Evolutionary conservation across 1,140 invertebrate species (phyloP).

Genomic region (Scaptomyza montana): DNA sequence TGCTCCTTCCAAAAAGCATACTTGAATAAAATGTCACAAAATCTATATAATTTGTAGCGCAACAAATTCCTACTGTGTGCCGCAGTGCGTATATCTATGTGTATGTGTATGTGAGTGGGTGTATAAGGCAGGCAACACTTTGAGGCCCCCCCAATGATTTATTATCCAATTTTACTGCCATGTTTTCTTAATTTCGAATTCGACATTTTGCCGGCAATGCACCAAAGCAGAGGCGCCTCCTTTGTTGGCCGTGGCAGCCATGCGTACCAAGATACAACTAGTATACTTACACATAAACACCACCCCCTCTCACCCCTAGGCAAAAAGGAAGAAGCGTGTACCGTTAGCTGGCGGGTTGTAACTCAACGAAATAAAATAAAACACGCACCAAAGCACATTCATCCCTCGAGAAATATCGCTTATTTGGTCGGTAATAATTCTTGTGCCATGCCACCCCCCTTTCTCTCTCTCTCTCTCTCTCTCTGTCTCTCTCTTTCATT

Average conservation of each 20-base stretch:
- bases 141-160: constrained; percentile 76
- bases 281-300: constrained; percentile 31
- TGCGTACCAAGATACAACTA: constrained; percentile 62
- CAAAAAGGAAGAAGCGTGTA: constrained; percentile 46
- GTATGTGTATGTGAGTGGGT: neutral
- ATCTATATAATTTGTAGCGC: constrained; percentile 76
- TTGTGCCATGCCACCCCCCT: constrained; percentile 50
- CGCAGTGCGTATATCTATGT: constrained; percentile 4
- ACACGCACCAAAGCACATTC: constrained; percentile 84
- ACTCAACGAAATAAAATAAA: constrained; percentile 84
- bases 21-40: constrained; percentile 39
- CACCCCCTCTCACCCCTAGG: constrained; percentile 38
- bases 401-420: constrained; percentile 84
- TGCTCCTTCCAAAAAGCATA: neutral
- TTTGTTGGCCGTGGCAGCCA: constrained; percentile 53
- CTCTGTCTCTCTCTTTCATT: neutral
- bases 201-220: constrained; percentile 70
- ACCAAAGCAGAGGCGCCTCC: constrained; percentile 50
- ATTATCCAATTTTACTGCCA: constrained; percentile 81
- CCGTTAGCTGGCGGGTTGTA: constrained; percentile 77
- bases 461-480: neutral
- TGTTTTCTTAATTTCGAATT: constrained; percentile 83
- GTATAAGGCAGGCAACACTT: constrained; percentile 67
- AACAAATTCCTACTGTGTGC: constrained; percentile 67
- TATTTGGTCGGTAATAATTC: constrained; percentile 84